Percentiles rank a stretch among this genome's conserved stretches.
Conservation (phyloP, 2,113 vertebrate species). For the Alosa alosa region DNA sequence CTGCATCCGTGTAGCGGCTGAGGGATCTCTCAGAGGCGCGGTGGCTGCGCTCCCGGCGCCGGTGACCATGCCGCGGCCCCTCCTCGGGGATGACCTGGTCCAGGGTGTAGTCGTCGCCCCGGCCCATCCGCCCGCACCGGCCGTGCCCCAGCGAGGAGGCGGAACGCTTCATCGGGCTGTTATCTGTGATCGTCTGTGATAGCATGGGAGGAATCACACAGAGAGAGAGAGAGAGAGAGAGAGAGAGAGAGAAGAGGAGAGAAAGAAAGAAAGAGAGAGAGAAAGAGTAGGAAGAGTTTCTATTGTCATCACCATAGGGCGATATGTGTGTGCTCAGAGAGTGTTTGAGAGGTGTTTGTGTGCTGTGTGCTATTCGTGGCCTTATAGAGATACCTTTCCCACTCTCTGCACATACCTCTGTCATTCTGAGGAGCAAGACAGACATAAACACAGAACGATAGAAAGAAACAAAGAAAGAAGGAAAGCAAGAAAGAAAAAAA, state of each 20-base stretch:
- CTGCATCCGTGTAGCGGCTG: conserved; percentile 83
- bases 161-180: conserved; percentile 90
- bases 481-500: conserved; percentile 3
- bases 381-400: neutral
- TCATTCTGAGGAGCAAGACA: conserved; percentile 15
- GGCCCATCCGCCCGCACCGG: conserved; percentile 71
- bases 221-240: conserved; percentile 30
- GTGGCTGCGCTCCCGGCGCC: conserved; percentile 82
- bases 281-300: conserved; percentile 35
- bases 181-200: conserved; percentile 83
- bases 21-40: conserved; percentile 84
- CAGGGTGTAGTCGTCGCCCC: conserved; percentile 81
- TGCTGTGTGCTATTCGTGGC: conserved; percentile 22
- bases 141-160: conserved; percentile 86
- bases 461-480: conserved; percentile 18
- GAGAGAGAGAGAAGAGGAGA: conserved; percentile 28
- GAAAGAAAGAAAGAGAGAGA: conserved; percentile 20
- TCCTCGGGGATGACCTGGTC: conserved; percentile 82
- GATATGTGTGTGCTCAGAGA: neutral
- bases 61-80: conserved; percentile 80
- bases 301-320: conserved; percentile 32
- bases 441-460: conserved; percentile 9
- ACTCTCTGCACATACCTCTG: conserved; percentile 1
- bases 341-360: neutral
- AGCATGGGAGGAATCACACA: neutral